These are phyloP conservation scores for Geotrupes spiniger DNA, from an alignment of 2,888 invertebrate species.

Conservation along the genomic window DNA sequence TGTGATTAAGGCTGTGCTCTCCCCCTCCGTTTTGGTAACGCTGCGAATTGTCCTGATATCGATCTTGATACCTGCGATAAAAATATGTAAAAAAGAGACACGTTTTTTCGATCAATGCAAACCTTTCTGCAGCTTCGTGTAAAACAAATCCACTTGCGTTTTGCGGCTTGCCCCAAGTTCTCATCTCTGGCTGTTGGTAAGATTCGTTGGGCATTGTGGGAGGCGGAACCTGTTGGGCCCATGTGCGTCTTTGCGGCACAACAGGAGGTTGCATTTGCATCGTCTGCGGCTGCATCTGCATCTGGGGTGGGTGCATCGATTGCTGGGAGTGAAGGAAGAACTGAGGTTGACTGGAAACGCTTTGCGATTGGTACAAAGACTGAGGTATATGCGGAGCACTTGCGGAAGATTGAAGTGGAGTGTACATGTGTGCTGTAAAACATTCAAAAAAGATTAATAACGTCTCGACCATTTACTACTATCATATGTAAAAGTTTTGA, in stretches of 20 bases:
- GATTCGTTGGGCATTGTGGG: constrained; percentile 30
- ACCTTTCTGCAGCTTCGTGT: constrained; percentile 56
- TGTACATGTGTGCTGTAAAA: constrained; percentile 33
- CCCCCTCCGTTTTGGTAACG: constrained; percentile 66
- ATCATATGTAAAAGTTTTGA: neutral
- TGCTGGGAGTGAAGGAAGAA: constrained; percentile 75
- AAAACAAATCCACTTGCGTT: constrained; percentile 61
- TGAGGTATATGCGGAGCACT: constrained; percentile 54
- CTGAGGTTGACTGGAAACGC: constrained; percentile 39
- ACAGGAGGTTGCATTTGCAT: constrained; percentile 49
- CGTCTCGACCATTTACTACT: neutral
- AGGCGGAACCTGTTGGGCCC: constrained; percentile 54
- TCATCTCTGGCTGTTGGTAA: constrained; percentile 40
- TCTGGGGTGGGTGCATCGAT: constrained; percentile 48
- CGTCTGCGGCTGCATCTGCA: constrained; percentile 48
- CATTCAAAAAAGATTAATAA: neutral
- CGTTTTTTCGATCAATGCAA: neutral
- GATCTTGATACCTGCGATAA: constrained; percentile 38
- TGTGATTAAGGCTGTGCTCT: constrained; percentile 55
- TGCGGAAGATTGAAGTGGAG: constrained; percentile 44
- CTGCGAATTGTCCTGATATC: constrained; percentile 41
- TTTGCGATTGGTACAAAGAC: constrained; percentile 51
- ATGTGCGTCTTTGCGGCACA: constrained; percentile 62
- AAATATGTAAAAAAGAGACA: constrained; percentile 22
- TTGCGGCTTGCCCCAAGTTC: constrained; percentile 46